Evolutionary conservation across 2,113 vertebrate genomes (phyloP).

Genomic region (Phrynosoma platyrhinos): DNA sequence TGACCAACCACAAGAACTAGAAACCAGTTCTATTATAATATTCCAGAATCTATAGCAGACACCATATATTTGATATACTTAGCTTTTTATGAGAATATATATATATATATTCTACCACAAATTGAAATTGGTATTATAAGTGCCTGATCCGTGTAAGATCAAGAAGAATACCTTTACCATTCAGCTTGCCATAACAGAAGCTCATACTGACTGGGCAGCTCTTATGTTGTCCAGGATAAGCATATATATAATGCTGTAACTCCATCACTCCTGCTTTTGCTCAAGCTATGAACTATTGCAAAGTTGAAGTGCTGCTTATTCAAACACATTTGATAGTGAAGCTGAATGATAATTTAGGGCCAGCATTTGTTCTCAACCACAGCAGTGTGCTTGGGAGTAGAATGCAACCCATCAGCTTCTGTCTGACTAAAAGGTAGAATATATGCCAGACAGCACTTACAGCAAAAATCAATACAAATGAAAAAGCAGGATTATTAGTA

Average conservation of each 20-base stretch:
- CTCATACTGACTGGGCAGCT: not conserved
- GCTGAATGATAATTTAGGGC: slow-evolving; percentile 27
- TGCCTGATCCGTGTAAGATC: not conserved
- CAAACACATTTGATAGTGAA: slow-evolving; percentile 45
- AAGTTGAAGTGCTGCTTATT: slow-evolving; percentile 24
- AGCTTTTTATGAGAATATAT: not conserved
- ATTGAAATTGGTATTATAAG: not conserved
- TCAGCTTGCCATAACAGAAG: not conserved
- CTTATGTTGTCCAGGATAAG: not conserved
- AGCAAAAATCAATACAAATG: slow-evolving; percentile 56
- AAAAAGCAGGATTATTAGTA: slow-evolving; percentile 53
- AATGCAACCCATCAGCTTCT: slow-evolving; percentile 52
- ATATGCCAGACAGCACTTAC: slow-evolving; percentile 38
- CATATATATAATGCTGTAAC: no score
- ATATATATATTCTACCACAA: not conserved
- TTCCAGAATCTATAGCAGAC: not conserved
- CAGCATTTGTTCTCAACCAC: slow-evolving; percentile 30
- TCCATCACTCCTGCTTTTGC: not conserved
- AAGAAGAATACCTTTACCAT: not conserved
- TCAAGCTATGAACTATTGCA: not conserved
- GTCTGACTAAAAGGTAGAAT: slow-evolving; percentile 47
- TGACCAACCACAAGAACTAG: not conserved
- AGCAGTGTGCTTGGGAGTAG: slow-evolving; percentile 25
- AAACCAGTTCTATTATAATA: not conserved
- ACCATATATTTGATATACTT: no score